Evolutionary conservation across 2,797 vertebrate genomes (phyloP).

Genomic region (Knipowitschia caucasica): DNA sequence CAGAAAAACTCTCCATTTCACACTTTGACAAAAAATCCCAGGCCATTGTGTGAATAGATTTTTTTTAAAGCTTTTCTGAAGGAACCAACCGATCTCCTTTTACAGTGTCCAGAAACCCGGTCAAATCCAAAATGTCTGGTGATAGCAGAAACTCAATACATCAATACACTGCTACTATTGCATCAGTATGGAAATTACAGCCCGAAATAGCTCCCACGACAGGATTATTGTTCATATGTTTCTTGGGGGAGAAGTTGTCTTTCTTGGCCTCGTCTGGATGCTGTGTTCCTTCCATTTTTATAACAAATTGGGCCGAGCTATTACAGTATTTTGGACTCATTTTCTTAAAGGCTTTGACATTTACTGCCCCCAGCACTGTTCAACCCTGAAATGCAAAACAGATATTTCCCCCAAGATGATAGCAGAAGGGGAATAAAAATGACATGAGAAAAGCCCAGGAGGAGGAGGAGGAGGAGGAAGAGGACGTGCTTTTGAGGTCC

Average conservation of each 20-base stretch:
- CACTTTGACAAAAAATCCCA: no score
- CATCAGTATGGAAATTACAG: not conserved
- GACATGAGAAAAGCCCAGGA: not conserved
- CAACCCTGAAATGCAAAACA: not conserved
- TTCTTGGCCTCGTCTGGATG: not conserved
- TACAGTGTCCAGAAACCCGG: not conserved
- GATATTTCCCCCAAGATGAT: slow-evolving; percentile 20
- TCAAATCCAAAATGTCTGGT: not conserved
- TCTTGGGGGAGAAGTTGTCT: slow-evolving; percentile 2
- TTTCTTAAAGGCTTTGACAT: slow-evolving; percentile 9
- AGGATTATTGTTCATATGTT: slow-evolving; percentile 1
- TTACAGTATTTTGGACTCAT: slow-evolving; percentile 6
- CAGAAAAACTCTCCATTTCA: no score
- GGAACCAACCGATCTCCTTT: not conserved
- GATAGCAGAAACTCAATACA: not conserved
- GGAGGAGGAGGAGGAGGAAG: slow-evolving; percentile 10
- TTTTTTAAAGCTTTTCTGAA: no score
- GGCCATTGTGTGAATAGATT: no score
- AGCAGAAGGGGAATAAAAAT: slow-evolving; percentile 1
- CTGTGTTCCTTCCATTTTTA: slow-evolving; percentile 1
- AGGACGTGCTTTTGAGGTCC: slow-evolving; percentile 41
- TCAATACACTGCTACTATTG: not conserved
- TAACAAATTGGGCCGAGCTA: not conserved
- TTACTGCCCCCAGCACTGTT: slow-evolving; percentile 2
- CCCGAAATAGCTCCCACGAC: not conserved